Evolutionary conservation across 2,797 vertebrate species (phyloP).

Genomic region (Sebastes melanostomus): DNA sequence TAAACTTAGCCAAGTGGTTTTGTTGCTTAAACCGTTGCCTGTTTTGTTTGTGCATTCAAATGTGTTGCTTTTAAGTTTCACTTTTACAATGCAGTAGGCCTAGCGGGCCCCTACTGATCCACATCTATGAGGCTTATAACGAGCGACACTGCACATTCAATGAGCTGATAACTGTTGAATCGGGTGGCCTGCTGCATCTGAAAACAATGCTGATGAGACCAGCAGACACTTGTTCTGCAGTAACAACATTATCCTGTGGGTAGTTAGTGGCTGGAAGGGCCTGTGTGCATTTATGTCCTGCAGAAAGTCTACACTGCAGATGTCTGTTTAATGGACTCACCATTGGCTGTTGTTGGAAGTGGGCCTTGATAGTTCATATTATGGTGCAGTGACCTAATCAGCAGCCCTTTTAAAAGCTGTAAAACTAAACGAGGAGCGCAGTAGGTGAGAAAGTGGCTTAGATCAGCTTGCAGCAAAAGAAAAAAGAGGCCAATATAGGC

Average conservation of each 20-base stretch:
- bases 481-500: background rate
- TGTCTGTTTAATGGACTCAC: conserved; percentile 12
- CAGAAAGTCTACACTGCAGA: background rate
- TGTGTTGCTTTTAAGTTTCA: too few species aligned
- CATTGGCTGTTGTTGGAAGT: background rate
- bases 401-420: conserved; percentile 9
- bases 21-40: too few species aligned
- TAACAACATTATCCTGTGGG: background rate
- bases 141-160: too few species aligned
- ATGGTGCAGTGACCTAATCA: background rate
- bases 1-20: too few species aligned
- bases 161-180: too few species aligned
- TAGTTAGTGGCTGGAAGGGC: background rate
- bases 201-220: background rate
- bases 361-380: background rate
- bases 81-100: too few species aligned
- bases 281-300: background rate
- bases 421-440: conserved; percentile 6
- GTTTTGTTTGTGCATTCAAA: too few species aligned
- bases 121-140: too few species aligned
- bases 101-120: too few species aligned
- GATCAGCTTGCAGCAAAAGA: background rate
- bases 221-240: background rate
- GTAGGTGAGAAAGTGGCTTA: background rate
- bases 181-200: background rate